Evolutionary conservation across 2,888 invertebrate genomes (phyloP), one percentile per base, ranked within the genome.

Genomic region (Dilophus febrilis): DNA sequence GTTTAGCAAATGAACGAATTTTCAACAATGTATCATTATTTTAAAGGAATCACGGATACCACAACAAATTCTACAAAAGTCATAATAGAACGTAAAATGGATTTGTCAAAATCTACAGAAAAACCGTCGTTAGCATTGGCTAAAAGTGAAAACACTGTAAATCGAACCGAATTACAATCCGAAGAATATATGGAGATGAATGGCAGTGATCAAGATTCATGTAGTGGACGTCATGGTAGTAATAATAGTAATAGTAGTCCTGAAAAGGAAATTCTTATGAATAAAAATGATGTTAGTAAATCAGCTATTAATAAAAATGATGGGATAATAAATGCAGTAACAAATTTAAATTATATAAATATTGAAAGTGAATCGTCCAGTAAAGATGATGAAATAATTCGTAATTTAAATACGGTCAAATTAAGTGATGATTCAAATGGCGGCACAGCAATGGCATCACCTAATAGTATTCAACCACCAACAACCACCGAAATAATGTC

Each of bases 1-100:
- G 8, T 22, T 6, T 66, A 81, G 80, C 80, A 84, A 74, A 85
- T 86, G 69, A 83, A 83, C 58, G 84, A 85, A 58, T 79, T 86
- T 54, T 78, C 82, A 38, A 84, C 77, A 54, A 82, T 85, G 74
- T 87, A 86, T 57, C 78, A 82, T 51, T 84, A 84, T 57, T 69
- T 86, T 51, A 85, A 84, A 59, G 82, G 81, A 46, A 78, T 84
- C 61, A 67, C 67, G 49, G 72, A 74, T 45, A 60, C 53, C 22
- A 43, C 39, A 22, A 44, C 38, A 35, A 44, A 40, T 45, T 45
- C 26, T 10, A 48, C 39, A 13, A 48, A 55, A 39, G 53, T 56
- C 13, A 50, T 58, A 26, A 53, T 59, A 14, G 71, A 70, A 33
- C 57, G 60, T n/a, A n/a, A n/a, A n/a, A n/a, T n/a, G n/a, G n/a